phyloP scores from a whole-genome alignment of 1,140 invertebrate species.

The Triops cancriformis region DNA sequence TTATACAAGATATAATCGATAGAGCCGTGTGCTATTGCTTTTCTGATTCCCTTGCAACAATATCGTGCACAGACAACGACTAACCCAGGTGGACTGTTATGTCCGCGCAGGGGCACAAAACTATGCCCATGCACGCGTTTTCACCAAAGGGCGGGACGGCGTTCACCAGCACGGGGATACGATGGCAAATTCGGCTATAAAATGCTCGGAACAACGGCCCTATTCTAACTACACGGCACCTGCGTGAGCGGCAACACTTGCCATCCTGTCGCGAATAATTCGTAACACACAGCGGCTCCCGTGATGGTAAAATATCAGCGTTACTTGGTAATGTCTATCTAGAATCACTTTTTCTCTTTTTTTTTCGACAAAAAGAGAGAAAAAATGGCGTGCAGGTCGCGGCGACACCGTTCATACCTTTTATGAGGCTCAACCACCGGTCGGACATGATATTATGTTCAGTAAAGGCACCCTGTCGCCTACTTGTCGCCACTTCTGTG shows the following conservation, averaged over 20 bases:
- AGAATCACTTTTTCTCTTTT: too few relatives aligned
- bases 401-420: not conserved
- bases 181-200: not conserved
- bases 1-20: not conserved
- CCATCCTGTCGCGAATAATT: too few relatives aligned
- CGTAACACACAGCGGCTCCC: too few relatives aligned
- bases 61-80: not conserved
- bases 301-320: too few relatives aligned
- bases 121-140: not conserved
- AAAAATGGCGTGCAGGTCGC: not conserved
- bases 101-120: not conserved
- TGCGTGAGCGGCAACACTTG: too few relatives aligned
- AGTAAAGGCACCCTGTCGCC: not conserved
- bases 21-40: not conserved
- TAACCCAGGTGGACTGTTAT: not conserved
- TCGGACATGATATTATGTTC: not conserved
- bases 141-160: not conserved
- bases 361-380: too few relatives aligned
- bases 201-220: too few relatives aligned
- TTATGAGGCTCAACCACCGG: not conserved
- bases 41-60: not conserved
- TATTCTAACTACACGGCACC: too few relatives aligned
- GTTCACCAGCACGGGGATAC: not conserved
- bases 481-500: not conserved
- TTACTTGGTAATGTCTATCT: too few relatives aligned